Conservation (phyloP, 2,888 invertebrate genomes). For the Chrysolina oricalcia region DNA sequence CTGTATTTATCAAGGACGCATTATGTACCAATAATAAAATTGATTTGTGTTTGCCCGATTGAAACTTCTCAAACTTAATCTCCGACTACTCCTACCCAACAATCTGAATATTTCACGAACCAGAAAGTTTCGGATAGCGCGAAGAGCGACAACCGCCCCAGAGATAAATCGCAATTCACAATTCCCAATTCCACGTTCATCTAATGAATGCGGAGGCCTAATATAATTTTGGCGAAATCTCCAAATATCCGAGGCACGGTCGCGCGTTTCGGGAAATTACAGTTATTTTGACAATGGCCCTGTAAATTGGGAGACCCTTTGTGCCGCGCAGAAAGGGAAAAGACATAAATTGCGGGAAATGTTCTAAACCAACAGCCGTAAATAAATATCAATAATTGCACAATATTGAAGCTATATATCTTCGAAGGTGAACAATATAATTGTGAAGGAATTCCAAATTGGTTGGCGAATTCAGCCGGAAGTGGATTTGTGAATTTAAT, state of each 20-base stretch:
- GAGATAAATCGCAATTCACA: slow-evolving; percentile 23
- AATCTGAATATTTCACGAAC: slow-evolving; percentile 12
- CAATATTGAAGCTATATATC: slow-evolving; percentile 62
- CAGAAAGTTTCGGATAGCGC: slow-evolving; percentile 4
- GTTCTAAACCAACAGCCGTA: slow-evolving; percentile 54
- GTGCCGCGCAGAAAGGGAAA: slow-evolving; percentile 51
- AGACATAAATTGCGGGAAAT: slow-evolving; percentile 53
- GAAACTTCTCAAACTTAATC: slow-evolving; percentile 15
- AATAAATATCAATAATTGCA: slow-evolving; percentile 64
- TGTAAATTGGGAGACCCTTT: slow-evolving; percentile 51
- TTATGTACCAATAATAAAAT: background rate
- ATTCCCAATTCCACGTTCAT: slow-evolving; percentile 27
- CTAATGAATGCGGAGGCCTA: slow-evolving; percentile 32
- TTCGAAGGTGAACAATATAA: slow-evolving; percentile 58
- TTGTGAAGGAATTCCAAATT: slow-evolving; percentile 62
- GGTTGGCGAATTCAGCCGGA: slow-evolving; percentile 55
- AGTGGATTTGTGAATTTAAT: slow-evolving; percentile 53
- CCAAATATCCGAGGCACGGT: slow-evolving; percentile 28
- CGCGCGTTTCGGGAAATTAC: slow-evolving; percentile 41
- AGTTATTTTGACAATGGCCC: slow-evolving; percentile 53
- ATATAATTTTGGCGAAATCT: slow-evolving; percentile 29
- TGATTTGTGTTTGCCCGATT: background rate
- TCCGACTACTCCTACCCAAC: background rate
- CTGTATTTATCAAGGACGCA: background rate
- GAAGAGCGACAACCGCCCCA: background rate